Evolutionary conservation across 1,140 invertebrate species (phyloP).

Genomic region (Lepidurus apus): DNA sequence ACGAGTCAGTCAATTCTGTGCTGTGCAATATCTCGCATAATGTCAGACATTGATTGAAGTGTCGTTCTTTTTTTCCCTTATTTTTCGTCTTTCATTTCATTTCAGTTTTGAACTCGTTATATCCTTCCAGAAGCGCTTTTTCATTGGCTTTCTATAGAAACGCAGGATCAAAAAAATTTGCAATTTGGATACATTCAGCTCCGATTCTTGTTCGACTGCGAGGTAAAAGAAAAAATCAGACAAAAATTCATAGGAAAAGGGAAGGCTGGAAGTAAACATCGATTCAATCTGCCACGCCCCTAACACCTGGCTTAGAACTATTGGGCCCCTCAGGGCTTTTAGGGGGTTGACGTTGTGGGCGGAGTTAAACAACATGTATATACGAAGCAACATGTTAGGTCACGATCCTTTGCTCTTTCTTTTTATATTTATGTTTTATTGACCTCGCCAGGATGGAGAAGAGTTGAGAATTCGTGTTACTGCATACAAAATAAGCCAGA

Average conservation of each 20-base stretch:
- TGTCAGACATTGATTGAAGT: background rate
- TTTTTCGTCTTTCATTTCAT: background rate
- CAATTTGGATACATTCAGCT: too few species aligned
- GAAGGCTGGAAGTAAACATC: too few species aligned
- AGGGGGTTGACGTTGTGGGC: background rate
- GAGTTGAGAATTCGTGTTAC: background rate
- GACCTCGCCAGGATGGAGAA: background rate
- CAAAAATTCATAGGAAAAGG: too few species aligned
- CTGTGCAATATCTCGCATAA: too few species aligned
- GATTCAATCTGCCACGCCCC: too few species aligned
- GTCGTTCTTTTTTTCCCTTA: background rate
- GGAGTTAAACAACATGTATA: background rate
- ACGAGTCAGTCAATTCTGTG: conserved; percentile 13
- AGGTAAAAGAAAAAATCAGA: too few species aligned
- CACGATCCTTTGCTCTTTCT: background rate
- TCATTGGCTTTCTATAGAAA: too few species aligned
- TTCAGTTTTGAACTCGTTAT: background rate
- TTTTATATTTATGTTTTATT: background rate
- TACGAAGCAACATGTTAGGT: background rate
- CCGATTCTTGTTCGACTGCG: too few species aligned
- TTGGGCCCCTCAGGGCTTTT: too few species aligned
- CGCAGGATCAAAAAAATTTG: too few species aligned
- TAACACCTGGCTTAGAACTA: too few species aligned
- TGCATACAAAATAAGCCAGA: background rate
- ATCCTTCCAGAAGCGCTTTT: too few species aligned